Percentiles rank a stretch among this genome's conserved stretches.
phyloP scores from a whole-genome alignment of 1,140 invertebrate genomes.

The Trialeurodes vaporariorum region DNA sequence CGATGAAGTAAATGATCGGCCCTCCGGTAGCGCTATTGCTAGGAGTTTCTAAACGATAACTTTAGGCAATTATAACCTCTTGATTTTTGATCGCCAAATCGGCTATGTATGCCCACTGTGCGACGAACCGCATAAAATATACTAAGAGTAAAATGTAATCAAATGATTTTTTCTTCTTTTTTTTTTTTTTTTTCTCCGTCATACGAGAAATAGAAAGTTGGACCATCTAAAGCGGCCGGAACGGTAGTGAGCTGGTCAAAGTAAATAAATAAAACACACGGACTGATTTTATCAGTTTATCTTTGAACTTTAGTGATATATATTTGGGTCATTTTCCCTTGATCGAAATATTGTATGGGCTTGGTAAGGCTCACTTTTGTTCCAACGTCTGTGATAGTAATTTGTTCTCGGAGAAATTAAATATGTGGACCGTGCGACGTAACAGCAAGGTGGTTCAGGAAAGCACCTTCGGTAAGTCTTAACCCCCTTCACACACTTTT shows the following conservation, averaged over 20 bases:
- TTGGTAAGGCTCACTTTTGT: neutral
- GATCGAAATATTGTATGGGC: neutral
- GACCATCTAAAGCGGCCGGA: too few species aligned
- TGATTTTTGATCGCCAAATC: too few species aligned
- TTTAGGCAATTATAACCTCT: too few species aligned
- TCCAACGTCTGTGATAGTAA: neutral
- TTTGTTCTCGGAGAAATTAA: neutral
- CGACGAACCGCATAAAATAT: too few species aligned
- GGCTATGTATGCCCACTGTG: too few species aligned
- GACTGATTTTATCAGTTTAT: neutral
- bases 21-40: too few species aligned
- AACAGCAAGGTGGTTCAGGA: neutral
- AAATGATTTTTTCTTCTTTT: too few species aligned
- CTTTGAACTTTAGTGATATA: conserved; percentile 1
- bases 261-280: neutral
- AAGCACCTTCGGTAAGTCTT: neutral
- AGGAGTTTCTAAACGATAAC: too few species aligned
- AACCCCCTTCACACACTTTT: neutral
- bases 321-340: neutral
- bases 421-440: neutral
- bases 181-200: too few species aligned
- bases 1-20: too few species aligned
- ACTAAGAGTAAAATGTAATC: too few species aligned
- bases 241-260: neutral
- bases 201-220: too few species aligned